A percentile compares a stretch with the other conserved stretches of the same genome.
These are phyloP conservation scores for Polylopha cassiicola DNA, from an alignment of 2,888 invertebrate species.

Conservation along the genomic window DNA sequence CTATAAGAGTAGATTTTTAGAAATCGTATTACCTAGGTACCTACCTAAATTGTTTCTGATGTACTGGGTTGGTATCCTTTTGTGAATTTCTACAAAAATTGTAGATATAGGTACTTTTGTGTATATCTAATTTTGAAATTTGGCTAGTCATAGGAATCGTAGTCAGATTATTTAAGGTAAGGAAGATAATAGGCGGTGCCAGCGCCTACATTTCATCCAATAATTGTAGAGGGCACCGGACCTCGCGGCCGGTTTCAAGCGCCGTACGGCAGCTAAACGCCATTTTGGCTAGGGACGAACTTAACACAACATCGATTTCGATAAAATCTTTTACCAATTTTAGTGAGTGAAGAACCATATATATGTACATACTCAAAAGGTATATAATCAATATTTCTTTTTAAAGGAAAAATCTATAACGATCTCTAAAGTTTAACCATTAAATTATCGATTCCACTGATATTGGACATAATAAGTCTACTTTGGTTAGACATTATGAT, in stretches of 20 bases:
- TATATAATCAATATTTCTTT: no score
- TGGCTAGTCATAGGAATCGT: slow-evolving; percentile 16
- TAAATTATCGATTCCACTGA: no score
- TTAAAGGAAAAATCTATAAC: no score
- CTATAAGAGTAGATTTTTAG: no score
- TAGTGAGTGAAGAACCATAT: no score
- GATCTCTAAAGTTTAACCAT: no score
- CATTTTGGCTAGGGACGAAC: slow-evolving; percentile 44
- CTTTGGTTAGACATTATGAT: no score
- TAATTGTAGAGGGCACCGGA: slow-evolving; percentile 56
- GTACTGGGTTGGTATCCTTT: neutral
- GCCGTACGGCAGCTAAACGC: slow-evolving; percentile 59
- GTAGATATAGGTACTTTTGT: no score
- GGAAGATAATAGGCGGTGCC: slow-evolving; percentile 49
- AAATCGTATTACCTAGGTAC: no score
- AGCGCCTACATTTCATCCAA: slow-evolving; percentile 56
- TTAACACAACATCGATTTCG: slow-evolving; percentile 26
- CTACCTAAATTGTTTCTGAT: no score
- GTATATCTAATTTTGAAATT: slow-evolving; percentile 7
- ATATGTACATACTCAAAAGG: no score
- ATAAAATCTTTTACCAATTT: slow-evolving; percentile 26
- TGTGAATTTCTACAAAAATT: neutral
- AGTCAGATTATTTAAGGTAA: slow-evolving; percentile 24
- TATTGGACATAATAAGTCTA: no score
- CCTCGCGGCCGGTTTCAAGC: slow-evolving; percentile 41